Percentiles rank a stretch among this genome's conserved stretches.
These are phyloP conservation scores for Petaurus breviceps DNA, from an alignment of 2,113 vertebrate genomes.

Conservation along the genomic window DNA sequence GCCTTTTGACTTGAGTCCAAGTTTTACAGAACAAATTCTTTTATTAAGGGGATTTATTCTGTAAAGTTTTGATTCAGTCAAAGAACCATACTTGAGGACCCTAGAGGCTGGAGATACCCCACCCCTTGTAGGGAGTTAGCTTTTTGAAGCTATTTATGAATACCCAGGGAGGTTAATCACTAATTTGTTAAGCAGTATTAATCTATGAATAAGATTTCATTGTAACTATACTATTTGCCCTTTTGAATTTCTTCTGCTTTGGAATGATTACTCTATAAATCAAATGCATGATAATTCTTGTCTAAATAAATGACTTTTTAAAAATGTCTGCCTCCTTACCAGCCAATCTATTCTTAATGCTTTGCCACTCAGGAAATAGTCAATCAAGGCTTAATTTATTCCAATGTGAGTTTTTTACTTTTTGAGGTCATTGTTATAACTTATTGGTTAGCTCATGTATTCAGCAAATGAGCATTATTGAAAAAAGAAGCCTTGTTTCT, in stretches of 20 bases:
- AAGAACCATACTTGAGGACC: no score
- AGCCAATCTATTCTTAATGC: neutral
- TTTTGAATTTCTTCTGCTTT: neutral
- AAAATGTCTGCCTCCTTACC: neutral
- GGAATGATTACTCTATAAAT: neutral
- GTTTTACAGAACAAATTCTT: no score
- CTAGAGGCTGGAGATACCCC: no score
- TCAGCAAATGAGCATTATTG: neutral
- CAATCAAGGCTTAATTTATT: neutral
- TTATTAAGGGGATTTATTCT: no score
- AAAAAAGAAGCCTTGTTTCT: neutral
- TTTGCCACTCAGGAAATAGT: neutral
- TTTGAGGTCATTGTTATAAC: neutral
- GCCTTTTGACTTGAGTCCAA: no score
- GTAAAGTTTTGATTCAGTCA: no score
- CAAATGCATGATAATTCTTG: neutral
- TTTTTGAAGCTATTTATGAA: neutral
- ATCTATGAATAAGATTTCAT: neutral
- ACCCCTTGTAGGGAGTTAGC: neutral
- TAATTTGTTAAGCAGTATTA: neutral
- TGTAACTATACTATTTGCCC: neutral
- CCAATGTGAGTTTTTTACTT: neutral
- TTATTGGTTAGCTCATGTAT: neutral
- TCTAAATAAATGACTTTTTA: neutral
- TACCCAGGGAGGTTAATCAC: neutral